Evolutionary conservation across 2,797 vertebrate species (phyloP), one percentile per base, ranked within the genome.

Genomic region (Hoplostethus atlanticus): DNA sequence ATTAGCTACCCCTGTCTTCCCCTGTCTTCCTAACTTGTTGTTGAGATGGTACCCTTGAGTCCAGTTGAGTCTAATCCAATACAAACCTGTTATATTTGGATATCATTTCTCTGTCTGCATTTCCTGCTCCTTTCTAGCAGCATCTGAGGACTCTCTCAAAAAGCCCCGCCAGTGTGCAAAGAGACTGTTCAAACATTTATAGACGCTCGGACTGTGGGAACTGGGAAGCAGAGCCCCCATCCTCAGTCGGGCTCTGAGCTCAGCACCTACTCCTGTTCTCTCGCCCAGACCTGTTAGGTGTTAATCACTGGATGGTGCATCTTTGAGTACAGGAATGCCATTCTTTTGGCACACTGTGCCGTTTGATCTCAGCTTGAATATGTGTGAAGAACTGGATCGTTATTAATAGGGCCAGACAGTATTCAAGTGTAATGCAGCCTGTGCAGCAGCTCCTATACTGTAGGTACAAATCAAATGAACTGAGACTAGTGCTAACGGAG

Each of bases 141-240:
- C 81, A 79, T 89, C 47, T 80, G 53, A 77, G 58, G 66, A 50
- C 40, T 0, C 48, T 54, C 77, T 73, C 68, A 16, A 68, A 78
- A 73, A 34, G 60, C 30, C 1, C 40, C 53, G 59, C 53, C 83
- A 38, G 60, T 71, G 56, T 81, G 68, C 81, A 30, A 59, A 74
- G 51, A 68, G 64, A 64, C 88, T 86, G 83, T 87, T 89, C 74
- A 89, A 92, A 91, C 86, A 90, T 92, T 90, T 84, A 90, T 84
- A 75, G 72, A 84, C 79, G 73, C 13, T 36, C 47, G 72, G 79
- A 68, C 68, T 74, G 72, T 80, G 71, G 30, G 71, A 88, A 76
- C 62, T 46, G 55, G 36, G 59, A 84, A 65, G 78, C 72, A 13
- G 51, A 51, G 17, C 57, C 73, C 55, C 61, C 72, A 21, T 69